Conservation (phyloP, 2,888 invertebrate genomes). For the Fragum sueziense region DNA sequence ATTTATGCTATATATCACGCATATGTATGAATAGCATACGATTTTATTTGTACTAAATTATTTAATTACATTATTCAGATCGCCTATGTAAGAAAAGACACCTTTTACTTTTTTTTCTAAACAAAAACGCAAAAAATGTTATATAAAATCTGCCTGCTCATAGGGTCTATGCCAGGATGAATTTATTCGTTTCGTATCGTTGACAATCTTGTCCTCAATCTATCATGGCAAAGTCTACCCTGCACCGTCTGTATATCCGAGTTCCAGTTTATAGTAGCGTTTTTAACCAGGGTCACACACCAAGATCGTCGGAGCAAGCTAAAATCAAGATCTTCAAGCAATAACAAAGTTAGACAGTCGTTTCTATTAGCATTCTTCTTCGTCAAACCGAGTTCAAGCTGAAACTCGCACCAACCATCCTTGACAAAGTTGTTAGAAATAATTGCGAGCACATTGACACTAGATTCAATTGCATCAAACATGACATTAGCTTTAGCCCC, state of each 20-base stretch:
- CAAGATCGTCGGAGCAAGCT: slow-evolving; percentile 15
- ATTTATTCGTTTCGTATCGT: not conserved
- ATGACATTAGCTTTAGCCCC: slow-evolving; percentile 39
- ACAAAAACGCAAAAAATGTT: no score
- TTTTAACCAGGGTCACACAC: slow-evolving; percentile 36
- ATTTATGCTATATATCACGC: no score
- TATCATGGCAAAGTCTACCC: not conserved
- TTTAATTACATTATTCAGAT: no score
- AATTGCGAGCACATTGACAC: slow-evolving; percentile 40
- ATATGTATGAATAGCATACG: no score
- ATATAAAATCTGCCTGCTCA: no score
- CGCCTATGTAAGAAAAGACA: no score
- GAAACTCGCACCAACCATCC: slow-evolving; percentile 57
- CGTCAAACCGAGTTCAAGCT: slow-evolving; percentile 39
- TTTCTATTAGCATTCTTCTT: slow-evolving; percentile 22
- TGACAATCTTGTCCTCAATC: not conserved
- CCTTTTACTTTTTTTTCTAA: no score
- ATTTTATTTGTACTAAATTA: no score
- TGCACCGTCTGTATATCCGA: slow-evolving; percentile 6
- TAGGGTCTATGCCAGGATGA: no score
- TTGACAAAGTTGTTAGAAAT: slow-evolving; percentile 51
- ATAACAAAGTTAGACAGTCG: slow-evolving; percentile 37
- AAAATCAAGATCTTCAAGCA: slow-evolving; percentile 33
- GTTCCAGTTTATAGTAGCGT: slow-evolving; percentile 29
- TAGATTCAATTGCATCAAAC: slow-evolving; percentile 40